A percentile compares a stretch with the other conserved stretches of the same genome.
These are phyloP conservation scores for Chelon auratus DNA, from an alignment of 2,797 vertebrate species.

Conservation along the genomic window DNA sequence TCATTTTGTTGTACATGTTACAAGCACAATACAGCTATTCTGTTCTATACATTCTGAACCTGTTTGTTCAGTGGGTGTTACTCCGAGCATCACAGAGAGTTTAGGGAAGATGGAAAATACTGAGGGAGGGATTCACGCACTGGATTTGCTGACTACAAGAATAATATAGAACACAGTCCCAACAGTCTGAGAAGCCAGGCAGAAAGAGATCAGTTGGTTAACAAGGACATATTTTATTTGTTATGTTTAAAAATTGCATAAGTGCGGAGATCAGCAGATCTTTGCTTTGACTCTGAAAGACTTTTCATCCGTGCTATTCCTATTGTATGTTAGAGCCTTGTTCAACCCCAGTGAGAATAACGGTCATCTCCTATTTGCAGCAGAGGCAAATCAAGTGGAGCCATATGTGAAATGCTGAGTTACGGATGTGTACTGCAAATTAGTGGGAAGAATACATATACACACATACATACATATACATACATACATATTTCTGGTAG, in stretches of 20 bases:
- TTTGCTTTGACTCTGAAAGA: background rate
- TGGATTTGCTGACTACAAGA: background rate
- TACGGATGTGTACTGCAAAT: background rate
- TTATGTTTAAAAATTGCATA: background rate
- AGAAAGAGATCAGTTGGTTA: background rate
- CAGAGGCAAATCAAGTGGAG: background rate
- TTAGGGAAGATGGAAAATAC: background rate
- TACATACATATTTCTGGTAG: background rate
- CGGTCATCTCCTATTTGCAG: slow-evolving; percentile 1
- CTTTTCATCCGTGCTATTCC: slow-evolving; percentile 3
- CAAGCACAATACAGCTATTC: too few relatives aligned
- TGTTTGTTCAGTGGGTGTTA: background rate
- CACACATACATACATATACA: too few relatives aligned
- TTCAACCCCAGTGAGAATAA: slow-evolving; percentile 1
- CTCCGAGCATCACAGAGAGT: too few relatives aligned
- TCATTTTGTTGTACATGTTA: too few relatives aligned
- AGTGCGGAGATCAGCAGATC: slow-evolving; percentile 11
- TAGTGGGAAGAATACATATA: background rate
- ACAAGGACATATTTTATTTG: background rate
- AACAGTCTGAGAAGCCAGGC: background rate
- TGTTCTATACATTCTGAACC: background rate
- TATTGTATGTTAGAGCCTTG: background rate
- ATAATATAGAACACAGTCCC: background rate
- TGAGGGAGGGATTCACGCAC: background rate
- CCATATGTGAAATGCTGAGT: background rate